A percentile compares a stretch with the other conserved stretches of the same genome.
Evolutionary conservation across 2,113 vertebrate genomes (phyloP).

Genomic region (Copsychus sechellarum): DNA sequence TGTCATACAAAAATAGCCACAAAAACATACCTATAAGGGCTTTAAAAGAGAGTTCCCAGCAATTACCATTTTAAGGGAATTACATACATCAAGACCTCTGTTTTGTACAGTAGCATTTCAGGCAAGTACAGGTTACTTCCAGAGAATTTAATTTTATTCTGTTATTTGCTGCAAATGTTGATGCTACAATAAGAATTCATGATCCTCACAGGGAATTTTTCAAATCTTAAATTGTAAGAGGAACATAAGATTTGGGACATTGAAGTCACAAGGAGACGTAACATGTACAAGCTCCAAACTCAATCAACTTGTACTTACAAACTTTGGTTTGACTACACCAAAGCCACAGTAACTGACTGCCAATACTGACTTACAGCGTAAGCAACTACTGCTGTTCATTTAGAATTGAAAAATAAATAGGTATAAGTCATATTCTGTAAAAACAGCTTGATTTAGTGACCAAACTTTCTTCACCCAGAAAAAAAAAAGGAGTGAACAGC

Average conservation of each 20-base stretch:
- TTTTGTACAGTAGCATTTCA: neutral
- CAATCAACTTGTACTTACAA: neutral
- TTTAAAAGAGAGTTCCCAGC: neutral
- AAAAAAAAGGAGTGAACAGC: no score
- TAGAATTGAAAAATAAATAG: neutral
- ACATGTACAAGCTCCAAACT: neutral
- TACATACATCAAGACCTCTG: neutral
- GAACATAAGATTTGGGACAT: neutral
- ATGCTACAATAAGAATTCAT: neutral
- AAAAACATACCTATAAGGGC: neutral
- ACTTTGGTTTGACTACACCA: neutral
- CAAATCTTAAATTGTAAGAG: neutral
- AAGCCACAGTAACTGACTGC: neutral
- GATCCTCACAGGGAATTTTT: neutral
- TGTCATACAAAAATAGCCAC: neutral
- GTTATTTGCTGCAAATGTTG: neutral
- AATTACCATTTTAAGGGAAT: neutral
- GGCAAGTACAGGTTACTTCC: neutral
- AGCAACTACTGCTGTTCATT: neutral
- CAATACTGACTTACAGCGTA: neutral
- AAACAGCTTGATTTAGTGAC: neutral
- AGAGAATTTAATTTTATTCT: neutral
- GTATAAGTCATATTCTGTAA: neutral
- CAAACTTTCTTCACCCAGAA: neutral
- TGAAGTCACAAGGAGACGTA: neutral